Evolutionary conservation across 1,140 invertebrate genomes (phyloP).

Genomic region (Drosophila pruinosa): DNA sequence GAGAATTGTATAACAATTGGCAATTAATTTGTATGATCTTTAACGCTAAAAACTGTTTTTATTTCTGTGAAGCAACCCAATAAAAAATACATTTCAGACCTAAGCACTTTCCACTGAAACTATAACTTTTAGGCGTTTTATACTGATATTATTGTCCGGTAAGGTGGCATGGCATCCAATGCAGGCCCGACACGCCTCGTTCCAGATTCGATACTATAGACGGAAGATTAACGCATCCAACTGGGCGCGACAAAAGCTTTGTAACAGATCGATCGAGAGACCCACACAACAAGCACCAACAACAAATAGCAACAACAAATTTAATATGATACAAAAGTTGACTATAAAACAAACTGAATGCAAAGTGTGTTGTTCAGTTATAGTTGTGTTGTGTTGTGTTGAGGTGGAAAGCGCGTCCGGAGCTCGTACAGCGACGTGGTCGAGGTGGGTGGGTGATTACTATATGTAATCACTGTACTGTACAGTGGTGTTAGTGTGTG

Average conservation of each 20-base stretch:
- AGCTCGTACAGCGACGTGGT: too few relatives aligned
- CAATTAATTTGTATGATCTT: too few relatives aligned
- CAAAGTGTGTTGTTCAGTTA: constrained; percentile 63
- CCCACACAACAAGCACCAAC: constrained; percentile 9
- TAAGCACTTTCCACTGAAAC: not conserved
- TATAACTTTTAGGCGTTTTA: not conserved
- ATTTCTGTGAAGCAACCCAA: too few relatives aligned
- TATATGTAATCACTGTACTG: not conserved
- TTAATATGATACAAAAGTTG: constrained; percentile 46
- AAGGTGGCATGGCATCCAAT: not conserved
- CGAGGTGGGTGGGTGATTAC: not conserved
- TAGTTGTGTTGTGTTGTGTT: constrained; percentile 2
- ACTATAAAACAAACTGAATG: constrained; percentile 62
- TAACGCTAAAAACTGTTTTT: too few relatives aligned
- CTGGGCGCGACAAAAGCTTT: constrained; percentile 29
- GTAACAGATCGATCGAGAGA: constrained; percentile 17
- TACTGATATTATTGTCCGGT: not conserved
- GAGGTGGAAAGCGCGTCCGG: constrained; percentile 40
- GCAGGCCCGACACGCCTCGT: not conserved
- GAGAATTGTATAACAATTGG: too few relatives aligned
- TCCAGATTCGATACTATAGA: constrained; percentile 6
- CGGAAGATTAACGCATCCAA: constrained; percentile 6
- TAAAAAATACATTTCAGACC: not conserved
- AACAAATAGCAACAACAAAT: constrained; percentile 16
- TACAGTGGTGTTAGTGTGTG: not conserved